Percentiles rank a stretch among this genome's conserved stretches.
phyloP scores from a whole-genome alignment of 2,888 invertebrate genomes.

The Girardia tigrina region DNA sequence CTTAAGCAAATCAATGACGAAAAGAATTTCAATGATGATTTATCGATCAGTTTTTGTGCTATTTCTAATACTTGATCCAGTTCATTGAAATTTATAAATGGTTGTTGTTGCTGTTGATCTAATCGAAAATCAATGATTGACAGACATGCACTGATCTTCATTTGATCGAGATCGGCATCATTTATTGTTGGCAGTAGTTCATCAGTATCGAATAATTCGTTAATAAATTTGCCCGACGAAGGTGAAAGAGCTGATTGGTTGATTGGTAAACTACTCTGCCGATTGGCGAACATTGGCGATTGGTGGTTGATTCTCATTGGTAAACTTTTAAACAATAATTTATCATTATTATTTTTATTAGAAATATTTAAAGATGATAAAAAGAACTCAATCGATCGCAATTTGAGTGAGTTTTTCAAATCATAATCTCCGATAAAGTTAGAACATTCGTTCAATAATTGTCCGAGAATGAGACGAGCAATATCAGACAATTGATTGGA shows the following conservation, averaged over 20 bases:
- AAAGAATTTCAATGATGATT: background rate
- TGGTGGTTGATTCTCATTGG: background rate
- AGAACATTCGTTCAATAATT: background rate
- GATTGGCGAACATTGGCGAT: background rate
- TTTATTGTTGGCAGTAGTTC: too few species aligned
- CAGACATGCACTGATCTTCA: background rate
- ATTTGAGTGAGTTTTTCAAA: background rate
- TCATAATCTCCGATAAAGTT: background rate
- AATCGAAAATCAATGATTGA: background rate
- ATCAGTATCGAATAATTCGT: background rate
- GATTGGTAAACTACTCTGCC: background rate
- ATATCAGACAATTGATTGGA: background rate
- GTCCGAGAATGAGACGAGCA: background rate
- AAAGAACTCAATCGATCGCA: background rate
- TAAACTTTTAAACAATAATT: background rate
- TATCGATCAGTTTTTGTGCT: background rate
- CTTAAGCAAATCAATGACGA: background rate
- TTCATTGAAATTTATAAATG: too few species aligned
- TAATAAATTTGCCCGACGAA: background rate
- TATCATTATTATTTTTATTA: background rate
- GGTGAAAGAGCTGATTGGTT: background rate
- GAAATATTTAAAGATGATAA: too few species aligned
- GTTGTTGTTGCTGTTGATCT: too few species aligned
- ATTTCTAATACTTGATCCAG: background rate
- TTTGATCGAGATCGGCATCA: background rate